Evolutionary conservation across 1,140 invertebrate genomes (phyloP), one percentile per base, ranked within the genome.

Genomic region (Bactericera cockerelli): DNA sequence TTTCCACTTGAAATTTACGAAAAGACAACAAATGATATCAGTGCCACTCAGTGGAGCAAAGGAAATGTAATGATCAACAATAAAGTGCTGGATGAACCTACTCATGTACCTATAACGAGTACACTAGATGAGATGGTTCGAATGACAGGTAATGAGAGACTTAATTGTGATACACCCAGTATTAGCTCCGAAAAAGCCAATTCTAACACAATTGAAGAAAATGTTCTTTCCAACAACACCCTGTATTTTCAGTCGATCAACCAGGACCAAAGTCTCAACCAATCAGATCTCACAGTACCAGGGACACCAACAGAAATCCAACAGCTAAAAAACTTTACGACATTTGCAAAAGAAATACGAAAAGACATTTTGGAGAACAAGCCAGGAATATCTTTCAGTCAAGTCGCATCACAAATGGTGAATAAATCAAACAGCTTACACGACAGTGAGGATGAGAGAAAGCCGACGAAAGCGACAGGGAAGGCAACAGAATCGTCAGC

Each of bases 381-480:
- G 19, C 42, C 42, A 4, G 4, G 4, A 49, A n/a, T n/a, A n/a
- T 49, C 42, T 6, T 49, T 49, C 22, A 49, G n/a, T 19, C n/a
- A 49, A n/a, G 42, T 49, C 4, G 42, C 42, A n/a, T 49, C 42
- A 19, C n/a, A 49, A 49, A 19, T 49, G 22, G 42, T 49, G n/a
- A 49, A 4, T 6, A 49, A 49, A 49, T 49, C n/a, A 22, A 49
- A 49, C 22, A 22, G 3, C n/a, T n/a, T 49, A 49, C n/a, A 6
- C 42, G 42, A 49, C 22, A 6, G 4, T 6, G 28, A 13, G 13
- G 42, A 49, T 16, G n/a, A 49, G 22, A 49, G 22, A 22, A 49
- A 49, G 19, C 8, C 4, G 6, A 19, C 6, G 8, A n/a, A 6
- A 22, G 22, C 4, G 6, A n/a, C 4, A 4, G 4, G 8, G 8